Percentiles rank a stretch among this genome's conserved stretches.
phyloP scores from a whole-genome alignment of 2,797 vertebrate genomes.

The Sebastes hopkinsi region DNA sequence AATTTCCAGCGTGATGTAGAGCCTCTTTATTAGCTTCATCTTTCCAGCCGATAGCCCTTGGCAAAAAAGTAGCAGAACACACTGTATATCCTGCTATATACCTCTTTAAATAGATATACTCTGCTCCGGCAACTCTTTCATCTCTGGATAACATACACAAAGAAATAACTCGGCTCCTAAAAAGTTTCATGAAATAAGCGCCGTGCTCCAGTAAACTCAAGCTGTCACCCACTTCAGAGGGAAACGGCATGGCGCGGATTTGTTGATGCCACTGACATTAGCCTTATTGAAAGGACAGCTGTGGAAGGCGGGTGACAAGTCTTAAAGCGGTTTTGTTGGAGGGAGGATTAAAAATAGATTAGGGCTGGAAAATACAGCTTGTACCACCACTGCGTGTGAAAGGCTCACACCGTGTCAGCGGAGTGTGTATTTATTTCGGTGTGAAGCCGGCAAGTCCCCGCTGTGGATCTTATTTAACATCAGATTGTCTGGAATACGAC shows the following conservation, averaged over 20 bases:
- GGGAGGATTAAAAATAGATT: conserved; percentile 81
- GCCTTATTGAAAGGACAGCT: conserved; percentile 79
- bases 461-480: conserved; percentile 57
- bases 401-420: conserved; percentile 44
- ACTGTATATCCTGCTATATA: not conserved
- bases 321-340: conserved; percentile 65
- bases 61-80: conserved; percentile 21
- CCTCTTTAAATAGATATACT: conserved; percentile 43
- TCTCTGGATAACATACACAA: conserved; percentile 38
- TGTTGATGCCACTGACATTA: conserved; percentile 72
- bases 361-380: conserved; percentile 61
- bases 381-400: conserved; percentile 45
- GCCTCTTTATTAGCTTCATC: conserved; percentile 55
- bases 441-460: conserved; percentile 35
- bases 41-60: conserved; percentile 41
- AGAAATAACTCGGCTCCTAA: conserved; percentile 12
- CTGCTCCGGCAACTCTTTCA: conserved; percentile 31
- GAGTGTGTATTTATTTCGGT: conserved; percentile 47
- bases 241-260: conserved; percentile 56
- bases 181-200: conserved; percentile 48
- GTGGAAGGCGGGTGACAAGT: conserved; percentile 69
- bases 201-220: conserved; percentile 45
- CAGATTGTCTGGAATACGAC: conserved; percentile 51
- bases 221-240: conserved; percentile 59
- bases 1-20: conserved; percentile 47